These are phyloP conservation scores for Acipenser ruthenus DNA, from an alignment of 2,797 vertebrate genomes.

Conservation along the genomic window DNA sequence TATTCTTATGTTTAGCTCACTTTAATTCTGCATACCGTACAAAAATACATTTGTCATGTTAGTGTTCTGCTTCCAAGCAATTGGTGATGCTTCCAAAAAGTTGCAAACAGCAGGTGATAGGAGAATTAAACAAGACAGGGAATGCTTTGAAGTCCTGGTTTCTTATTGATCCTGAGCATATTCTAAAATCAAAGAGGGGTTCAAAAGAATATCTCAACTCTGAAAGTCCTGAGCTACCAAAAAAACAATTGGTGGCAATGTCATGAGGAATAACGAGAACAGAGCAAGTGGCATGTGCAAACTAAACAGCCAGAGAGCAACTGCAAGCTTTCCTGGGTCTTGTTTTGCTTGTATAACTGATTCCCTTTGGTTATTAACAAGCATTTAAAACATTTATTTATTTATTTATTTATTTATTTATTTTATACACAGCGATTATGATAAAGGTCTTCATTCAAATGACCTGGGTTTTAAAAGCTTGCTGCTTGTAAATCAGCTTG, in stretches of 20 bases:
- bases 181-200: slow-evolving; percentile 71
- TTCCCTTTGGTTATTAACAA: too few species aligned
- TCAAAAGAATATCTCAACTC: slow-evolving; percentile 70
- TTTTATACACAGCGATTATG: too few species aligned
- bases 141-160: slow-evolving; percentile 70
- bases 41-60: neutral
- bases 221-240: slow-evolving; percentile 57
- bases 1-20: too few species aligned
- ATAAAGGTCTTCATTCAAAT: too few species aligned
- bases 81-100: slow-evolving; percentile 72
- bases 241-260: slow-evolving; percentile 53
- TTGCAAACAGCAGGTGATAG: slow-evolving; percentile 77
- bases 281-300: slow-evolving; percentile 63
- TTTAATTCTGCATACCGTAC: neutral
- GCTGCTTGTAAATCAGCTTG: too few species aligned
- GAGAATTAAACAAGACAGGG: slow-evolving; percentile 44
- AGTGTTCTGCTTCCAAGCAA: slow-evolving; percentile 39
- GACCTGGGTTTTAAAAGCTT: too few species aligned
- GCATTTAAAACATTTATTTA: too few species aligned
- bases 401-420: too few species aligned
- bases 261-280: slow-evolving; percentile 54
- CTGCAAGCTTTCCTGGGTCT: too few species aligned
- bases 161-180: slow-evolving; percentile 69
- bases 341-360: too few species aligned
- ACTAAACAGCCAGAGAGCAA: neutral